A percentile compares a stretch with the other conserved stretches of the same genome.
Conservation (phyloP, 2,888 invertebrate species). For the Drosophila mimetica region DNA sequence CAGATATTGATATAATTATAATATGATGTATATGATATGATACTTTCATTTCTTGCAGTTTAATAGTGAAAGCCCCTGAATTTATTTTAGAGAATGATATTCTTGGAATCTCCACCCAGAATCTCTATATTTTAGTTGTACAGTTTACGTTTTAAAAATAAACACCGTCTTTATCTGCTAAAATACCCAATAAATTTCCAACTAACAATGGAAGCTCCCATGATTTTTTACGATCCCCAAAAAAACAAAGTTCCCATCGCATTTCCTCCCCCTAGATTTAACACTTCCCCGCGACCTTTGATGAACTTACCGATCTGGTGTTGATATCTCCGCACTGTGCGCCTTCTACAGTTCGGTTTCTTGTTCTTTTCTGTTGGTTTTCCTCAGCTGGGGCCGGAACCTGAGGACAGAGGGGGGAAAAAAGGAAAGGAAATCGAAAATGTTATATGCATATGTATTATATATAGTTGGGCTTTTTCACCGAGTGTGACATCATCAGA, state of each 20-base stretch:
- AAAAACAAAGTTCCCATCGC: neutral
- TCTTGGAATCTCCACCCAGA: neutral
- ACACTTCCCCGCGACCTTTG: conserved; percentile 15
- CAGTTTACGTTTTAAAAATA: neutral
- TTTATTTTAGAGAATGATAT: neutral
- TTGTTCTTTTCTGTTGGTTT: conserved; percentile 20
- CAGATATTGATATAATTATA: too few species aligned
- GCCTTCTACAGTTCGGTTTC: conserved; percentile 16
- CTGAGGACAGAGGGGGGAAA: neutral
- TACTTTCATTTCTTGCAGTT: too few species aligned
- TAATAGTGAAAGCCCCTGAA: neutral
- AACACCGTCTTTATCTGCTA: neutral
- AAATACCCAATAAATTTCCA: neutral
- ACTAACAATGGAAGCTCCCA: conserved; percentile 16
- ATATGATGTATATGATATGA: too few species aligned
- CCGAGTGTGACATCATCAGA: conserved; percentile 68
- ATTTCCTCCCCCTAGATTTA: conserved; percentile 5
- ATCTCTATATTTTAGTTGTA: neutral
- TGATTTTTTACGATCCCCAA: conserved; percentile 6
- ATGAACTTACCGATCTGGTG: conserved; percentile 48
- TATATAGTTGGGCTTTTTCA: conserved; percentile 3
- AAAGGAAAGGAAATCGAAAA: conserved; percentile 8
- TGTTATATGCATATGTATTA: conserved; percentile 8
- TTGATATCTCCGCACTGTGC: conserved; percentile 23
- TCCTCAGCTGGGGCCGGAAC: conserved; percentile 17